Evolutionary conservation across 2,888 invertebrate genomes (phyloP).

Genomic region (Sipunculus nudus): DNA sequence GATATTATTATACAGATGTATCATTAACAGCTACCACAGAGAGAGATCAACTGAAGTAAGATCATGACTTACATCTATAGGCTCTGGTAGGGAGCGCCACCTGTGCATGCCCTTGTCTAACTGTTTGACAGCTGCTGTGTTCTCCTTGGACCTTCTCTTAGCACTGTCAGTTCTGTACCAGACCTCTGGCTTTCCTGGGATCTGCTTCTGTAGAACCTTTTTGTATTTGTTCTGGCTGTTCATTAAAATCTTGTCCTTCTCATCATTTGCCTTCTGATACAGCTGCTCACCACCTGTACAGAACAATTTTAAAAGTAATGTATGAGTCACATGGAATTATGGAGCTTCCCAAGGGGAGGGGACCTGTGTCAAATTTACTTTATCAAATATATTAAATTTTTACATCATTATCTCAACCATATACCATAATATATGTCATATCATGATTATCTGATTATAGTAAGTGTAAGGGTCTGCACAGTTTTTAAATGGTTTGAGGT

Average conservation of each 20-base stretch:
- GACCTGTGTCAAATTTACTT: too few species aligned
- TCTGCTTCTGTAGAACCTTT: conserved; percentile 50
- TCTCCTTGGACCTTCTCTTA: conserved; percentile 26
- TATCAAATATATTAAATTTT: too few species aligned
- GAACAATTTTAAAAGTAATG: background rate
- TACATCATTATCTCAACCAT: too few species aligned
- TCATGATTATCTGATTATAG: too few species aligned
- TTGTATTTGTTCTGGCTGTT: conserved; percentile 53
- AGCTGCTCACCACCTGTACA: conserved; percentile 53
- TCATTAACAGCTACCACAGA: too few species aligned
- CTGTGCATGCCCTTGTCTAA: conserved; percentile 48
- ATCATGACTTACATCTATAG: conserved; percentile 56
- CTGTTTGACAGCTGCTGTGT: conserved; percentile 31
- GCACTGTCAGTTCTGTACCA: conserved; percentile 51
- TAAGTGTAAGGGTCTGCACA: too few species aligned
- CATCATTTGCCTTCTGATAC: conserved; percentile 43
- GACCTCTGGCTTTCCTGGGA: conserved; percentile 47
- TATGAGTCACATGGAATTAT: too few species aligned
- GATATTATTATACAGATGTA: too few species aligned
- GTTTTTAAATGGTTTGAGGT: too few species aligned
- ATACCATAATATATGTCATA: too few species aligned
- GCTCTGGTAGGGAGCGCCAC: conserved; percentile 59
- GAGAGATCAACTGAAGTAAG: too few species aligned
- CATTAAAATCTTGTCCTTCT: conserved; percentile 49
- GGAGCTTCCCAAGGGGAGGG: too few species aligned